Conservation (phyloP, 2,797 vertebrate genomes). For the Kryptolebias ocellatus region DNA sequence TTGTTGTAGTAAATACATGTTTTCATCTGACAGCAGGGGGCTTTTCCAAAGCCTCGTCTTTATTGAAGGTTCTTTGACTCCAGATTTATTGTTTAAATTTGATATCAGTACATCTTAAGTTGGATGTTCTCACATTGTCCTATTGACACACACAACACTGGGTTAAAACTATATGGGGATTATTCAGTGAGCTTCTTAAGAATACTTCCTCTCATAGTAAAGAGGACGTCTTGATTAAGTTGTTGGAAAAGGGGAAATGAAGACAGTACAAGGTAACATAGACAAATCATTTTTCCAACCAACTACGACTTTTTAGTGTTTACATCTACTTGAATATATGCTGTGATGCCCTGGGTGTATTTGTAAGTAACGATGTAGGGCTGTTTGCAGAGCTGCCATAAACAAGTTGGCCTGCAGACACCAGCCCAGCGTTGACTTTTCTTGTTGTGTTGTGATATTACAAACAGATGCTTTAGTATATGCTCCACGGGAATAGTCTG, state of each 20-base stretch:
- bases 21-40: no score
- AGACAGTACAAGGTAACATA: neutral
- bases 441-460: conserved; percentile 47
- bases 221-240: no score
- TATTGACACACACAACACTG: no score
- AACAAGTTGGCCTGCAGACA: conserved; percentile 5
- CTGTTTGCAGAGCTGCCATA: conserved; percentile 6
- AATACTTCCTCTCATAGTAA: no score
- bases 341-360: conserved; percentile 15
- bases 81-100: no score
- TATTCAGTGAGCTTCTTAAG: no score
- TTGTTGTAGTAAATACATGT: no score
- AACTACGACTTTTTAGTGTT: neutral
- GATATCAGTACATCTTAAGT: no score
- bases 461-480: conserved; percentile 43
- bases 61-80: no score
- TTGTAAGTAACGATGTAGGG: neutral
- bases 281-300: neutral
- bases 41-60: no score
- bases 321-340: neutral
- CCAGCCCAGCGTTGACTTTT: conserved; percentile 29
- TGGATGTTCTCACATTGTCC: no score
- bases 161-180: no score
- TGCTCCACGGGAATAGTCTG: conserved; percentile 13
- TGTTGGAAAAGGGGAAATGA: neutral